Evolutionary conservation across 2,113 vertebrate genomes (phyloP).

Genomic region (Corvus cornix): DNA sequence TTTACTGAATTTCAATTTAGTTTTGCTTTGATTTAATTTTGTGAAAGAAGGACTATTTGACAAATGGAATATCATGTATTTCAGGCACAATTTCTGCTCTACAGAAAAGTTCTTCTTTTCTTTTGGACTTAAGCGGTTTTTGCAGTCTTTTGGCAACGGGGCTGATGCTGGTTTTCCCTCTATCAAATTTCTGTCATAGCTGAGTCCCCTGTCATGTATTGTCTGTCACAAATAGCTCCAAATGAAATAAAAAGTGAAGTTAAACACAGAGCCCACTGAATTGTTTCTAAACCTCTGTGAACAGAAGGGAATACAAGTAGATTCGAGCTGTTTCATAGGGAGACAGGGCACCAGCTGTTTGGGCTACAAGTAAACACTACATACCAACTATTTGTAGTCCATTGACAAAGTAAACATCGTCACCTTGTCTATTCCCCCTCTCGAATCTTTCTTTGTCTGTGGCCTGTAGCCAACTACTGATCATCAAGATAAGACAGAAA

Average conservation of each 20-base stretch:
- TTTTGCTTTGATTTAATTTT: background rate
- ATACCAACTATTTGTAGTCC: conserved; percentile 43
- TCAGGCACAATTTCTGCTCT: background rate
- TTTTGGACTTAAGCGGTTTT: background rate
- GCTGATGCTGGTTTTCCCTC: background rate
- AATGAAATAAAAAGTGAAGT: background rate
- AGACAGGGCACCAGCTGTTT: background rate
- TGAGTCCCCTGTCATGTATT: background rate
- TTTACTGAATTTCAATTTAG: background rate
- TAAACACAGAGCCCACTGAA: background rate
- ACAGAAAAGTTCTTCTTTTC: background rate
- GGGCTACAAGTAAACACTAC: conserved; percentile 44
- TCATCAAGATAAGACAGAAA: conserved; percentile 56
- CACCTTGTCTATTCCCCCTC: conserved; percentile 30
- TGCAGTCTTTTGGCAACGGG: background rate
- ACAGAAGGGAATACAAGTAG: background rate
- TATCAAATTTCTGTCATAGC: background rate
- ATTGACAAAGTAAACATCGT: conserved; percentile 47
- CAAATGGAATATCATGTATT: background rate
- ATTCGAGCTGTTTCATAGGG: background rate
- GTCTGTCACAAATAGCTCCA: background rate
- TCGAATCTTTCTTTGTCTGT: conserved; percentile 43
- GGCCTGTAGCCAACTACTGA: conserved; percentile 50
- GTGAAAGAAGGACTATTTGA: background rate
- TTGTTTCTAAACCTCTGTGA: background rate